Base-by-base conservation (phyloP, 2,888 invertebrate species). In the Odontothrips loti region DNA sequence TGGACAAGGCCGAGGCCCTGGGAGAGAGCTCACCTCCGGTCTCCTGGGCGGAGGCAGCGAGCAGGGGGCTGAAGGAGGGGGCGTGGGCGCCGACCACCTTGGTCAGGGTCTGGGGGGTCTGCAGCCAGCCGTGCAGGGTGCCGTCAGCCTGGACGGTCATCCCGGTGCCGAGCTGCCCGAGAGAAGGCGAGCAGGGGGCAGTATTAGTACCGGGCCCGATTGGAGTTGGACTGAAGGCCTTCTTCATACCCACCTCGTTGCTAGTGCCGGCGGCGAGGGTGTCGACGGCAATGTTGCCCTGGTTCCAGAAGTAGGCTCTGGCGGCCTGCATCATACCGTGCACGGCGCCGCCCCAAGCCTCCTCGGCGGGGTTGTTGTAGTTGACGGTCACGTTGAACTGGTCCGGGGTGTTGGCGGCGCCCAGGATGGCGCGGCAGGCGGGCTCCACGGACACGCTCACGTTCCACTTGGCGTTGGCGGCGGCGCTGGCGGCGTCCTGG, bases 351-450 rank as follows among this genome's bases (percentile, higher is more conserved):
- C 68, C 68, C 68, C 68, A 75, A 27, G 68, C 27, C 27, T 75
- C 68, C 9, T 75, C 68, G 68, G 27, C 68, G 68, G 68, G 75
- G 29, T 82, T 81, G 68, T 82, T 82, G 81, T 82, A 82, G 58
- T 79, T 80, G 82, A 83, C 48, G 48, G 82, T 82, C 27, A 83
- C 78, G 51, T 82, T 81, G 80, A 81, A 83, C 51, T 81, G 82
- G 81, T 83, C 81, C 9, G 82, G 81, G 23, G 81, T 80, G 27
- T 81, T 80, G 27, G 83, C 82, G 43, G 82, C 79, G n/a, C 80
- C 79, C 17, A 81, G 80, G 80, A 82, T 68, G 48, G 47, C 80
- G 34, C 81, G 34, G 81, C 83, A 83, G 23, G 81, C 80, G 15
- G 81, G 82, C 48, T 81, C 68, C 15, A 82, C 68, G 68, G 68